Percentiles rank a stretch among this genome's conserved stretches.
Evolutionary conservation across 35 echinoderm and acorn worm species (phyloP).

Genomic region (Anneissia japonica): DNA sequence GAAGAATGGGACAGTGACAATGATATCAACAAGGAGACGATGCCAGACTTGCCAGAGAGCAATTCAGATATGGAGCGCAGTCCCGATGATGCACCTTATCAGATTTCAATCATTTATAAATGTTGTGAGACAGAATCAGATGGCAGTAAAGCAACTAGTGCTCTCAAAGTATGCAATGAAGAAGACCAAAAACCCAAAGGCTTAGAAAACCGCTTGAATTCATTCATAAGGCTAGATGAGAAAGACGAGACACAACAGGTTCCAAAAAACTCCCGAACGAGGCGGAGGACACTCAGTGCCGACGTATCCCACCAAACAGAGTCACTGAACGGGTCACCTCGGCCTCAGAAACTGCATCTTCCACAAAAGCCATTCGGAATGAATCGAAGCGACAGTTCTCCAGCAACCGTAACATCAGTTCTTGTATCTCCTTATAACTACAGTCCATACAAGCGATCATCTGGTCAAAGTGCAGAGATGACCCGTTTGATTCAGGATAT

Average conservation of each 20-base stretch:
- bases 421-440: constrained; percentile 96
- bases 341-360: constrained; percentile 71
- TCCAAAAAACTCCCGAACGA: neutral
- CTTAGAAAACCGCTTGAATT: neutral
- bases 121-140: neutral
- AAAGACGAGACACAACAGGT: neutral
- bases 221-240: neutral
- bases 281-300: neutral
- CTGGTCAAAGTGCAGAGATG: constrained; percentile 8
- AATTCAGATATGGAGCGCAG: constrained; percentile 37
- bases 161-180: neutral
- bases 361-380: constrained; percentile 94
- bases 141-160: neutral
- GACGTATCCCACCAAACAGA: neutral
- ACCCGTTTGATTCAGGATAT: constrained; percentile 18
- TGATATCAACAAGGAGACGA: constrained; percentile 72
- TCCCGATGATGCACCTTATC: neutral
- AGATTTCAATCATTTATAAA: neutral
- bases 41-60: constrained; percentile 66
- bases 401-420: constrained; percentile 69
- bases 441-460: constrained; percentile 41
- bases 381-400: constrained; percentile 68
- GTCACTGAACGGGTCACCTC: constrained; percentile 30
- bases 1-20: constrained; percentile 84
- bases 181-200: neutral